phyloP scores from a whole-genome alignment of 2,113 vertebrate species.

The Oceanites oceanicus region DNA sequence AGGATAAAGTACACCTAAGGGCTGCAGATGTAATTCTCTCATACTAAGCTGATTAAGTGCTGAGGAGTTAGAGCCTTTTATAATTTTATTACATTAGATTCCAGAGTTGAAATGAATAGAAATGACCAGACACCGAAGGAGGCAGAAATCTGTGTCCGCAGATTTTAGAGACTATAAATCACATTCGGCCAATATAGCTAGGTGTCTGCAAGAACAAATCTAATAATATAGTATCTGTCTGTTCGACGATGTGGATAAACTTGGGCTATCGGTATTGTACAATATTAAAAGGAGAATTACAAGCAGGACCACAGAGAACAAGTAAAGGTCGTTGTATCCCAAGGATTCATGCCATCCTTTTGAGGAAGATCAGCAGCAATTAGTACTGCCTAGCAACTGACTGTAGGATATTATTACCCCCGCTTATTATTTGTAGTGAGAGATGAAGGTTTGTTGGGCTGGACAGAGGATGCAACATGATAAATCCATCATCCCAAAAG shows the following conservation, averaged over 20 bases:
- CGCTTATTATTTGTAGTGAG: background rate
- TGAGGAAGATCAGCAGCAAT: background rate
- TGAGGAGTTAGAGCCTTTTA: conserved; percentile 63
- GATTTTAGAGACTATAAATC: conserved; percentile 46
- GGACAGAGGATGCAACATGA: background rate
- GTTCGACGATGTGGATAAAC: conserved; percentile 12
- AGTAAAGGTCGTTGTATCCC: background rate
- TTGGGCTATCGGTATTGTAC: background rate
- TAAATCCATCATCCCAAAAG: background rate
- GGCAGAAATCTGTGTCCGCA: background rate
- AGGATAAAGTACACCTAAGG: conserved; percentile 58
- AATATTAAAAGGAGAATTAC: conserved; percentile 28
- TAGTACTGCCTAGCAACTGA: background rate
- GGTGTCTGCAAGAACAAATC: conserved; percentile 45
- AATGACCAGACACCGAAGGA: conserved; percentile 51
- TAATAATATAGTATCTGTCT: conserved; percentile 23
- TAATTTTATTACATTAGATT: conserved; percentile 74
- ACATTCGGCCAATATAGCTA: background rate
- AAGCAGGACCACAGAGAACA: background rate
- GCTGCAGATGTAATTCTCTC: conserved; percentile 71
- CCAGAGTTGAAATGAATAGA: conserved; percentile 66
- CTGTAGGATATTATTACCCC: background rate
- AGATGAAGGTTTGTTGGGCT: background rate
- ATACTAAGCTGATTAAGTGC: conserved; percentile 73
- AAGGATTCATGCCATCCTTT: background rate